phyloP scores from a whole-genome alignment of 2,113 vertebrate species.

The Bos javanicus region DNA sequence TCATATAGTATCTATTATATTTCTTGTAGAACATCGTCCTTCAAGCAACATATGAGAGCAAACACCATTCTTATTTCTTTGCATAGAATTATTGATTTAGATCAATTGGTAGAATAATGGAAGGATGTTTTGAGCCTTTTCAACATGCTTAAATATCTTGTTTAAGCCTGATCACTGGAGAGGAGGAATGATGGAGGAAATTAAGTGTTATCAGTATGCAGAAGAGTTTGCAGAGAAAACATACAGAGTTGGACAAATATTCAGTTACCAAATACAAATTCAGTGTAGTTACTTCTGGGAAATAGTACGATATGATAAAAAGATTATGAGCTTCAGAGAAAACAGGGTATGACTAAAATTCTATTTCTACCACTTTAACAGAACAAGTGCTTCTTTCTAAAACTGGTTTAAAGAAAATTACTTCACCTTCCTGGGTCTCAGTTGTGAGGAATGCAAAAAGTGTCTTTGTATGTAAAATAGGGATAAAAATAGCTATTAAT shows the following conservation, averaged over 20 bases:
- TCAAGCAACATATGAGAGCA: not conserved
- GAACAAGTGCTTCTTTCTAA: not conserved
- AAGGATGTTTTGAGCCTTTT: not conserved
- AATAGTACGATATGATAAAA: not conserved
- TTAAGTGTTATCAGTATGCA: not conserved
- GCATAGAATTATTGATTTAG: not conserved
- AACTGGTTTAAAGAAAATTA: not conserved
- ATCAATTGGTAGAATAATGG: not conserved
- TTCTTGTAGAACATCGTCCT: not conserved
- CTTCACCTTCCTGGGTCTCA: not conserved
- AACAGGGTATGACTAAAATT: not conserved
- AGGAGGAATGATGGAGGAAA: not conserved
- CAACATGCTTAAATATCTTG: not conserved
- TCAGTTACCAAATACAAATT: not conserved
- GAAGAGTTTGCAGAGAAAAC: not conserved
- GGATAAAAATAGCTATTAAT: not conserved
- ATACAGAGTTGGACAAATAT: not conserved
- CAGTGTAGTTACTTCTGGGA: not conserved
- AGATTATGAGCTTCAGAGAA: not conserved
- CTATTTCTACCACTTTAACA: slow-evolving; percentile 1
- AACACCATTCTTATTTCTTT: not conserved
- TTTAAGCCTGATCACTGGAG: not conserved
- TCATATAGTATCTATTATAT: not conserved
- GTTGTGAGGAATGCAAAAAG: not conserved
- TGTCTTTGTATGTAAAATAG: not conserved